These are phyloP conservation scores for Apostichopus parvimensis DNA, from an alignment of 35 echinoderm and acorn worm species.

Conservation along the genomic window DNA sequence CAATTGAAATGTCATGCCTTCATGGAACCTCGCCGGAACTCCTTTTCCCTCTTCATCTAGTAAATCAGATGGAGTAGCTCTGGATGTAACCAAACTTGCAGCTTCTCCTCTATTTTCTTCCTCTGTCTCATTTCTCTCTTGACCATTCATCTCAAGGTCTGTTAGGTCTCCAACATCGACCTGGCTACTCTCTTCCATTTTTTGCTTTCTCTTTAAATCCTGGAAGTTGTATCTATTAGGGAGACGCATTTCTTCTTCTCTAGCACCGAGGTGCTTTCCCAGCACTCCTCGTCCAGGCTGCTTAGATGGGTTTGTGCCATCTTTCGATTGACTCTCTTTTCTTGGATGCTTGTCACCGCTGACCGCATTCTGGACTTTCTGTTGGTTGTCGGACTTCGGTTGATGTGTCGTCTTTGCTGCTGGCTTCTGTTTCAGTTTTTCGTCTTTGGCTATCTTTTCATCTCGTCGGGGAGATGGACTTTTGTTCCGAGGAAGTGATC, in stretches of 20 bases:
- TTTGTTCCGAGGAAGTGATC: constrained; percentile 35
- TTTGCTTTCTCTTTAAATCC: background rate
- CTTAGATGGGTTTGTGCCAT: background rate
- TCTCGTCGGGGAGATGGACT: background rate
- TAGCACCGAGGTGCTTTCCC: background rate
- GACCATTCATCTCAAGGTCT: background rate
- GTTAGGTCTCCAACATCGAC: background rate
- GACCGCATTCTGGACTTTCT: background rate
- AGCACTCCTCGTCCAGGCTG: background rate
- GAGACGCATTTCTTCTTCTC: background rate
- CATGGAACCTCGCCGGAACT: constrained; percentile 44
- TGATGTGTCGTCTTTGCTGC: background rate
- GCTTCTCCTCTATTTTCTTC: background rate
- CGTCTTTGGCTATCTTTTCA: background rate
- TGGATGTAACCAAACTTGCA: background rate
- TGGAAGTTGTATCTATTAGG: constrained; percentile 1
- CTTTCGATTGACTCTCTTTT: background rate
- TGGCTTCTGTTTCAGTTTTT: background rate
- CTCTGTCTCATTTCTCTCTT: background rate
- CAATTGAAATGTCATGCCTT: constrained; percentile 75
- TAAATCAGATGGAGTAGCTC: background rate
- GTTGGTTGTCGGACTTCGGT: background rate
- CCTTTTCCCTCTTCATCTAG: constrained; percentile 43
- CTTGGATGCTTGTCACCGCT: background rate
- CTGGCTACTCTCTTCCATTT: background rate